Conservation (phyloP, 2,113 vertebrate genomes). For the Tylochromis polylepis region DNA sequence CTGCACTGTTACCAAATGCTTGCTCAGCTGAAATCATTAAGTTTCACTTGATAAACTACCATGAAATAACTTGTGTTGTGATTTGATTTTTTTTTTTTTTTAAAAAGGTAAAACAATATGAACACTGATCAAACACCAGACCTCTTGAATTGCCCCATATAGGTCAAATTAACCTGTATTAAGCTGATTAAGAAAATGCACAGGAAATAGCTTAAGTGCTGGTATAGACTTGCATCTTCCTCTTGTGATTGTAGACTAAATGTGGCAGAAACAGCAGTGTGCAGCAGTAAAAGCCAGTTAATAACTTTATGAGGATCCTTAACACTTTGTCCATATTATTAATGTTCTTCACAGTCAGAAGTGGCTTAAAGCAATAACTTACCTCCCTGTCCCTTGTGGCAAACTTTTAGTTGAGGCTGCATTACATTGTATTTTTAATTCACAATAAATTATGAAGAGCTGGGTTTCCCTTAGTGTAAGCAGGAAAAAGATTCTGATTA, state of each 20-base stretch:
- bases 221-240: slow-evolving; percentile 42
- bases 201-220: slow-evolving; percentile 71
- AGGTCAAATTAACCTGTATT: slow-evolving; percentile 80
- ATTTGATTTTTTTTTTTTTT: too few relatives aligned
- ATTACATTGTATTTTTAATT: background rate
- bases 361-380: slow-evolving; percentile 44
- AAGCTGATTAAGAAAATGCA: slow-evolving; percentile 76
- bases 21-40: background rate
- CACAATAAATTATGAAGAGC: background rate
- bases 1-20: background rate
- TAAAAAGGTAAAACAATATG: slow-evolving; percentile 13
- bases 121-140: slow-evolving; percentile 39
- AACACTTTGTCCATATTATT: slow-evolving; percentile 55
- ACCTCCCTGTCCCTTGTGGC: background rate
- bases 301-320: slow-evolving; percentile 56
- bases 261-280: slow-evolving; percentile 19
- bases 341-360: slow-evolving; percentile 48
- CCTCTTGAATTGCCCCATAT: slow-evolving; percentile 53
- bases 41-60: background rate
- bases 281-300: slow-evolving; percentile 45
- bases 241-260: slow-evolving; percentile 69
- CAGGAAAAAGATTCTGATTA: background rate
- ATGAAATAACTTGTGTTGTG: background rate
- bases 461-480: background rate
- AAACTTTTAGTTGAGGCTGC: slow-evolving; percentile 6